A percentile compares a stretch with the other conserved stretches of the same genome.
Evolutionary conservation across 37 sponge, comb jelly and placozoan genomes (phyloP).

Genomic region (Tethya wilhelma): DNA sequence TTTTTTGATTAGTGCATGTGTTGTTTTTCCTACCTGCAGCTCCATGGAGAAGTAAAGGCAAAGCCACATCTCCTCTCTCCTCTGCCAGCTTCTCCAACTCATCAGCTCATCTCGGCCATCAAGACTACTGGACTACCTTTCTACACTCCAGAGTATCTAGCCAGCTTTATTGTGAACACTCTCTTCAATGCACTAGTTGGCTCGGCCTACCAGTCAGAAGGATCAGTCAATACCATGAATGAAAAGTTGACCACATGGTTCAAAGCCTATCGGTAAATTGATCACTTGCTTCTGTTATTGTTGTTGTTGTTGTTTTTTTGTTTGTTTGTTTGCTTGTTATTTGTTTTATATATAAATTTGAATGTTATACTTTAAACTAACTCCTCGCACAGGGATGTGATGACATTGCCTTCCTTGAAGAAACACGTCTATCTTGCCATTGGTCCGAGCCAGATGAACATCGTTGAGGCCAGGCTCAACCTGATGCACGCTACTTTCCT

Average conservation of each 20-base stretch:
- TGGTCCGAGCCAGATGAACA: background rate
- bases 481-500: conserved; percentile 60
- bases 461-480: conserved; percentile 42
- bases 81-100: background rate
- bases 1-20: background rate
- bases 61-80: conserved; percentile 5
- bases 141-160: conserved; percentile 33
- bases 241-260: conserved; percentile 40
- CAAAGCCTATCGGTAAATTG: conserved; percentile 45
- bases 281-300: background rate
- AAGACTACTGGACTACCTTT: conserved; percentile 20
- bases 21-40: background rate
- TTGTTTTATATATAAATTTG: background rate
- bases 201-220: background rate
- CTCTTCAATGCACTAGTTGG: conserved; percentile 57
- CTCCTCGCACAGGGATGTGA: conserved; percentile 29
- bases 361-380: background rate
- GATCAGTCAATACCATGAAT: background rate
- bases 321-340: background rate
- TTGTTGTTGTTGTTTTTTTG: background rate
- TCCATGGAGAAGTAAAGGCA: background rate
- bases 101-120: conserved; percentile 26
- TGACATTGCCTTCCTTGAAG: conserved; percentile 51
- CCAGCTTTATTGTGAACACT: conserved; percentile 44
- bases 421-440: conserved; percentile 37